Percentiles rank a stretch among this genome's conserved stretches.
phyloP scores from a whole-genome alignment of 53 echinoderm and acorn worm genomes.

The Holothuria leucospilota region DNA sequence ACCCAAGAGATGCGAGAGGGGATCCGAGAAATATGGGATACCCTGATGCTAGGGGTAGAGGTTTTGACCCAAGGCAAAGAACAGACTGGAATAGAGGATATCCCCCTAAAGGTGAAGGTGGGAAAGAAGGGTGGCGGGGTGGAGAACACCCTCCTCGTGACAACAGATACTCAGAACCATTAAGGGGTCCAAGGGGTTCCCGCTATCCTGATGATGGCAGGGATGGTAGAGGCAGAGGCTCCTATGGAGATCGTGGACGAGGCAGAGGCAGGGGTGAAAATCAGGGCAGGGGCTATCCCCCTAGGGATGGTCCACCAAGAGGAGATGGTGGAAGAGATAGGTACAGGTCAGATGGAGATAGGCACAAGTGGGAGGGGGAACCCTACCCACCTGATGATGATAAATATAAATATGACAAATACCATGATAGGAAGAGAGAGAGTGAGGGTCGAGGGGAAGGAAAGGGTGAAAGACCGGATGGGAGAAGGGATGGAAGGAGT shows the following conservation, averaged over 20 bases:
- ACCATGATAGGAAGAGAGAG: conserved; percentile 11
- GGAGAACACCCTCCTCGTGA: conserved; percentile 49
- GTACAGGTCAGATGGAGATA: conserved; percentile 20
- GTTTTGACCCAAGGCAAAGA: conserved; percentile 33
- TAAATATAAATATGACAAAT: conserved; percentile 7
- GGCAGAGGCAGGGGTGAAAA: conserved; percentile 14
- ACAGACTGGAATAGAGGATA: conserved; percentile 36
- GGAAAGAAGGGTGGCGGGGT: conserved; percentile 24
- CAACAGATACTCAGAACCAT: conserved; percentile 36
- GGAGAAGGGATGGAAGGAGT: conserved; percentile 35
- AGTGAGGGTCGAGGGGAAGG: conserved; percentile 50
- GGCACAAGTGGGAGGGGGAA: conserved; percentile 12
- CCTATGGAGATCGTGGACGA: conserved; percentile 28
- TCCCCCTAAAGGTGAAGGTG: conserved; percentile 47
- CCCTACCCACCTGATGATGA: conserved; percentile 1
- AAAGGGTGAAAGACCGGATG: conserved; percentile 24
- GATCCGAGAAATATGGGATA: conserved; percentile 35
- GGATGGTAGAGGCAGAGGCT: conserved; percentile 83
- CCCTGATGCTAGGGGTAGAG: conserved; percentile 20
- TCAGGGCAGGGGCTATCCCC: neutral
- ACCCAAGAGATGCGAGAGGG: conserved; percentile 41
- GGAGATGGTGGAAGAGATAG: neutral
- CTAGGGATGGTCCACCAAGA: conserved; percentile 28
- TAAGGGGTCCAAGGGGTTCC: conserved; percentile 52
- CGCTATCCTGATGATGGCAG: conserved; percentile 45